phyloP scores from a whole-genome alignment of 2,888 invertebrate species.

The Nephrotoma appendiculata region DNA sequence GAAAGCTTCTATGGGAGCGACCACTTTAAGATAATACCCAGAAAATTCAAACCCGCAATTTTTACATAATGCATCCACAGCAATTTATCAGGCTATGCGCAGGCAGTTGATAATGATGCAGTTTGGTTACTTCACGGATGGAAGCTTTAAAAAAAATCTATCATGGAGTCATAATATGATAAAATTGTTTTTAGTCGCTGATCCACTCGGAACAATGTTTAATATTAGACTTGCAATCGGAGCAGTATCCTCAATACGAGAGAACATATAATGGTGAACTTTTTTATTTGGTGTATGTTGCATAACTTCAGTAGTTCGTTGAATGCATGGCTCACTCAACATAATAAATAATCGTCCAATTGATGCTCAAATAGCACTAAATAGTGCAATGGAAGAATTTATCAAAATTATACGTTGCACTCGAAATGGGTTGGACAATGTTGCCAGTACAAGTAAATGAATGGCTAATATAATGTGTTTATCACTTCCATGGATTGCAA shows the following conservation, averaged over 20 bases:
- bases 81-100: too few species aligned
- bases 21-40: too few species aligned
- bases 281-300: slow-evolving; percentile 93
- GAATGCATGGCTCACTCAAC: slow-evolving; percentile 77
- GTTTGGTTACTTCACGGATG: too few species aligned
- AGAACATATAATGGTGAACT: slow-evolving; percentile 67
- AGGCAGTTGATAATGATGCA: too few species aligned
- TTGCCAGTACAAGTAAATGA: slow-evolving; percentile 40
- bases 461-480: slow-evolving; percentile 57
- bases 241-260: slow-evolving; percentile 66
- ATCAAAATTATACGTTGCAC: slow-evolving; percentile 87
- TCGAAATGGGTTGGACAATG: slow-evolving; percentile 63
- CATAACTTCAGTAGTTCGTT: slow-evolving; percentile 92
- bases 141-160: too few species aligned
- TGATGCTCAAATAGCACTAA: slow-evolving; percentile 35
- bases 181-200: slow-evolving; percentile 58
- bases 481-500: slow-evolving; percentile 47
- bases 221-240: slow-evolving; percentile 78
- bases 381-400: slow-evolving; percentile 78
- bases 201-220: slow-evolving; percentile 70
- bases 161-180: slow-evolving; percentile 52
- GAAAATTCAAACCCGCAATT: too few species aligned
- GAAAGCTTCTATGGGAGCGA: too few species aligned
- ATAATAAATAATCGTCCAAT: slow-evolving; percentile 24
- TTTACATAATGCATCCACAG: too few species aligned